These are phyloP conservation scores for Xylota segnis DNA, from an alignment of 2,888 invertebrate genomes.

Conservation along the genomic window DNA sequence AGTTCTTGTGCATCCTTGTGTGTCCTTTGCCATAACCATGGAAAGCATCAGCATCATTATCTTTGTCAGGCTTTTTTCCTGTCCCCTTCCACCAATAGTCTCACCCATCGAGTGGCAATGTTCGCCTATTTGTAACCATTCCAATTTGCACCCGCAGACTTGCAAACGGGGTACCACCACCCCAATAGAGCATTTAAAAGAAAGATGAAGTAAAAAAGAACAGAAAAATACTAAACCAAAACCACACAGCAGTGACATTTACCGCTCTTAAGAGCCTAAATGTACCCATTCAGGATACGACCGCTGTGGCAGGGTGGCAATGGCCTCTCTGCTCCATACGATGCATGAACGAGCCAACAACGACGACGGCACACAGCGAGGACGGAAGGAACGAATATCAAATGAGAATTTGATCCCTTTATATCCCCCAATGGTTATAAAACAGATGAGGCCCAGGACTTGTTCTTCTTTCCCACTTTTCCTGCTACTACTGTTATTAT, in stretches of 20 bases:
- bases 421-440: constrained; percentile 76
- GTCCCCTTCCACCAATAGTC: constrained; percentile 25
- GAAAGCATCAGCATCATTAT: constrained; percentile 72
- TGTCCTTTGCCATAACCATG: constrained; percentile 57
- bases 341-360: constrained; percentile 47
- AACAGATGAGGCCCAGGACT: constrained; percentile 76
- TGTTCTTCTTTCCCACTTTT: constrained; percentile 63
- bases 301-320: constrained; percentile 62
- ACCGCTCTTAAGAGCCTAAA: constrained; percentile 75
- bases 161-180: constrained; percentile 48
- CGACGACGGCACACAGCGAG: constrained; percentile 32
- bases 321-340: constrained; percentile 49
- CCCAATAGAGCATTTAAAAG: constrained; percentile 49
- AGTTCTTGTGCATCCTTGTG: constrained; percentile 25
- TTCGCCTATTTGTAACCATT: constrained; percentile 74
- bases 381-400: constrained; percentile 71
- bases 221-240: constrained; percentile 64
- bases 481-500: constrained; percentile 65
- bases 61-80: constrained; percentile 53
- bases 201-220: constrained; percentile 16
- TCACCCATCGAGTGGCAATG: constrained; percentile 61
- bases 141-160: constrained; percentile 72
- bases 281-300: constrained; percentile 72
- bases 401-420: constrained; percentile 76
- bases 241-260: constrained; percentile 77